Evolutionary conservation across 2,113 vertebrate species (phyloP), one percentile per base, ranked within the genome.

Genomic region (Bubo bubo): DNA sequence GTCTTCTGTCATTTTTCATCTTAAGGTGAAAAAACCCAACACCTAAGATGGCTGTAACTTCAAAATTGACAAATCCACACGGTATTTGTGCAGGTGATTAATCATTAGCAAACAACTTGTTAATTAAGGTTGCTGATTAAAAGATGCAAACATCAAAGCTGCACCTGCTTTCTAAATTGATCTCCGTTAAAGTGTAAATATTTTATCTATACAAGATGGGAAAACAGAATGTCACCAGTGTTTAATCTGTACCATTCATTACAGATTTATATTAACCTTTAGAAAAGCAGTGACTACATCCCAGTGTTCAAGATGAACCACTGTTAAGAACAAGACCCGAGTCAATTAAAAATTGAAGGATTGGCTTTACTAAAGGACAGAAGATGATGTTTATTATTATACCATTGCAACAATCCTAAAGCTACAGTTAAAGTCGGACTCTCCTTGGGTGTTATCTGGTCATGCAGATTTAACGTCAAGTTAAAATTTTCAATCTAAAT

Each of bases 61-160:
- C 93, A 75, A 16, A 79, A 70, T 6, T 32, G 32, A 50, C 74
- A 86, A 79, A 45, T 49, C 80, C 60, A 15, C 35, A 8, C 0
- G 16, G 76, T 59, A 62, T 83, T 90, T 70, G 66, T 77, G 86
- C 83, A 85, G 58, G 82, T 62, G 83, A 94, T 88, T 85, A 83
- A 79, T 86, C 79, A 86, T 92, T 75, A 91, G 86, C 83, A 96
- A 97, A 91, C 84, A 80, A 79, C 75, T 92, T 86, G 79, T 94
- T 96, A 91, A 95, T 97, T 96, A 95, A 79, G 88, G 55, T 18
- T 79, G 89, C 32, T 79, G 68, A 95, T 87, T 91, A 97, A 96
- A 72, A 84, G 68, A 41, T 21, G 27, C 28, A 58, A 96, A 67
- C 77, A 73, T 16, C 71, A 64, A 92, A 91, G 87, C 53, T 70